These are phyloP conservation scores for Galerucella calmariensis DNA, from an alignment of 2,888 invertebrate genomes.

Conservation along the genomic window DNA sequence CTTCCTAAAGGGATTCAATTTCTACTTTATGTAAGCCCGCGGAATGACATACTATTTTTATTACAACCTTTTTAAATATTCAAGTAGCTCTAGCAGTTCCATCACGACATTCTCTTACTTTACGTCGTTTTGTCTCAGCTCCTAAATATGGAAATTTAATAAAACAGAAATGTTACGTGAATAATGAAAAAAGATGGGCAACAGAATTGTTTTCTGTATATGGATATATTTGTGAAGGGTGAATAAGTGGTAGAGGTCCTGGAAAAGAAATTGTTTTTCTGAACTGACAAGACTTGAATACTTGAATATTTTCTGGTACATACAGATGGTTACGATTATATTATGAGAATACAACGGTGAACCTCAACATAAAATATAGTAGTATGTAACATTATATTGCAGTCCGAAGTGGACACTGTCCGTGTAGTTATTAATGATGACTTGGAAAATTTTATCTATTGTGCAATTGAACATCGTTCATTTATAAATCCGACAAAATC, in stretches of 20 bases:
- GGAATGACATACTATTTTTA: constrained; percentile 5
- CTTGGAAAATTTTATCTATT: too few relatives aligned
- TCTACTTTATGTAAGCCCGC: background rate
- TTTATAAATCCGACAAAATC: too few relatives aligned
- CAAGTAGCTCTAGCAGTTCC: constrained; percentile 6
- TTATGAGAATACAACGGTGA: too few relatives aligned
- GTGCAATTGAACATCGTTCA: too few relatives aligned
- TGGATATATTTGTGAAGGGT: background rate
- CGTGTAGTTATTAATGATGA: too few relatives aligned
- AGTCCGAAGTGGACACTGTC: too few relatives aligned
- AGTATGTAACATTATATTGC: too few relatives aligned
- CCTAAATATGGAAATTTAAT: background rate
- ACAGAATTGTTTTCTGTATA: background rate
- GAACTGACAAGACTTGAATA: too few relatives aligned
- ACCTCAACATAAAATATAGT: too few relatives aligned
- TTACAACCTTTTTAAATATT: constrained; percentile 7
- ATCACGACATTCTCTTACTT: constrained; percentile 9
- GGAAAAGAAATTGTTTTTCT: too few relatives aligned
- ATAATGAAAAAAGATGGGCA: background rate
- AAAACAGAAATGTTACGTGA: background rate
- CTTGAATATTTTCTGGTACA: too few relatives aligned
- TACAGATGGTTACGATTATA: too few relatives aligned
- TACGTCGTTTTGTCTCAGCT: constrained; percentile 1
- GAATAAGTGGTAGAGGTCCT: background rate
- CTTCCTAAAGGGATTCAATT: background rate